Conservation (phyloP, 2,888 invertebrate species). For the Agrilus cyanescens region DNA sequence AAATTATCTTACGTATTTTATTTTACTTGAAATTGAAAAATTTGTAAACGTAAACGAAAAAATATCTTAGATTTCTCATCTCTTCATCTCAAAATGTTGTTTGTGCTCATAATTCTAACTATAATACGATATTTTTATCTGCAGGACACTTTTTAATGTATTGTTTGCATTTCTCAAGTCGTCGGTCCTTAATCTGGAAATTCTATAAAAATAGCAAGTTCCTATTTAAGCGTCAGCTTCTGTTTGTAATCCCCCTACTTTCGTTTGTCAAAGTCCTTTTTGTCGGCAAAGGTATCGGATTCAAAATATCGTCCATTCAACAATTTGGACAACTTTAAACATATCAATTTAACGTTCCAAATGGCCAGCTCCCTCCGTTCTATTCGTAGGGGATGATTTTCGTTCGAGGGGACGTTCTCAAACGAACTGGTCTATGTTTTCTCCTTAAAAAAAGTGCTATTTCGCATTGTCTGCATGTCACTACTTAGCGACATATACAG, state of each 20-base stretch:
- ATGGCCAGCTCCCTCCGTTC: conserved; percentile 4
- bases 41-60: too few relatives aligned
- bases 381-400: background rate
- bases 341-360: conserved; percentile 28
- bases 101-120: too few relatives aligned
- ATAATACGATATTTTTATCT: too few relatives aligned
- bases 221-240: conserved; percentile 19
- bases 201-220: conserved; percentile 6
- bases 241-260: conserved; percentile 17
- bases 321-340: conserved; percentile 31
- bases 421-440: conserved; percentile 15
- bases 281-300: conserved; percentile 16
- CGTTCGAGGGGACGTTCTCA: background rate
- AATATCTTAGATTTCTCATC: too few relatives aligned
- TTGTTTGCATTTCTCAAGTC: too few relatives aligned
- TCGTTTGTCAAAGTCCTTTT: conserved; percentile 12
- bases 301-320: conserved; percentile 23
- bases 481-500: conserved; percentile 33
- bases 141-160: too few relatives aligned
- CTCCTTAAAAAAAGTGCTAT: conserved; percentile 30
- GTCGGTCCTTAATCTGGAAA: too few relatives aligned
- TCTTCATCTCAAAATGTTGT: too few relatives aligned
- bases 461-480: conserved; percentile 35
- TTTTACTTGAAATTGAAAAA: too few relatives aligned
- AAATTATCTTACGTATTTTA: too few relatives aligned